Evolutionary conservation across 92 coral and sea anemone species (phyloP), one percentile per base, ranked within the genome.

Genomic region (Palythoa caribaeorum): DNA sequence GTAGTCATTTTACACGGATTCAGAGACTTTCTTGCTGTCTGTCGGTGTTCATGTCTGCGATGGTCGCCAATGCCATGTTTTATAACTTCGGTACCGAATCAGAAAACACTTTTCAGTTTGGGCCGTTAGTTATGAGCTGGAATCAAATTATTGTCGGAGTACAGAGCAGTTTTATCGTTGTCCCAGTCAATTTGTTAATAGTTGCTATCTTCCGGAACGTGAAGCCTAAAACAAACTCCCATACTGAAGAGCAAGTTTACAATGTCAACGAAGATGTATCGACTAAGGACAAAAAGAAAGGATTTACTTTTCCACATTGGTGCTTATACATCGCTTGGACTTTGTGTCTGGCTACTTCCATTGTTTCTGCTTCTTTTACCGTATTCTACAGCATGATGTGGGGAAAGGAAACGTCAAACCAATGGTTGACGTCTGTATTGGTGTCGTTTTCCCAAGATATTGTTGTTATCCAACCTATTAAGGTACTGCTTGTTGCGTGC

Each of bases 31-130:
- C 99, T 16, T 96, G 99, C 83, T 95, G 98, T 76, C 90, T 95
- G 19, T 96, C 96, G 16, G 90, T 96, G 15, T 87, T 96, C 52
- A 86, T 95, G 92, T 92, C 98, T 10, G 98, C 96, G 12, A 93
- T 96, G 99, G 93, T 96, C 7, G 90, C 98, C 2, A 96, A 95
- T 90, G 99, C 99, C 28, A 95, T 96, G 98, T 96, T 96, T 77
- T 96, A 96, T 52, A 95, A 88, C 53, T 93, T 96, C 63, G 99
- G 99, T 16, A 96, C 92, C 2, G 90, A 89, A 59, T 95, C 95
- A 36, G 90, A 93, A 8, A 89, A 90, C 63, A 90, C 98, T 28
- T 92, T 96, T 59, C 90, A 88, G 71, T 70, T 96, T 44, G 99
- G 99, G 21, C 99, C 99, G 13, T 66, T 96, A 20, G 89, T 93